Percentiles rank a stretch among this genome's conserved stretches.
Conservation (phyloP, 2,797 vertebrate species). For the Danio albolineatus region DNA sequence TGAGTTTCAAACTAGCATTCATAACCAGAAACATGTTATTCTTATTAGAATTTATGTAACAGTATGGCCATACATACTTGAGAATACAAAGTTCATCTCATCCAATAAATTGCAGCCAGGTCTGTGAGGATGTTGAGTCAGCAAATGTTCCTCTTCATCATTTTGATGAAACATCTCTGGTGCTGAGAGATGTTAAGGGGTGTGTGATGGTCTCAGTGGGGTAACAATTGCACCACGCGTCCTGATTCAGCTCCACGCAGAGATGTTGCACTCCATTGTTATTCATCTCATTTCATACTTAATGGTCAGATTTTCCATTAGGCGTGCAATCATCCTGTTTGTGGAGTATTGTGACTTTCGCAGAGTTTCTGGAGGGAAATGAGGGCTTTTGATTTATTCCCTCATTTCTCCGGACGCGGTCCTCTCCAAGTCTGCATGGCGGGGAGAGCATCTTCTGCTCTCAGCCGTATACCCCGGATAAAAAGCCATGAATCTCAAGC, state of each 20-base stretch:
- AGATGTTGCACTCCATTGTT: constrained; percentile 50
- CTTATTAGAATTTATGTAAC: too few relatives aligned
- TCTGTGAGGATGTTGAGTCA: constrained; percentile 34
- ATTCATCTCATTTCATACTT: constrained; percentile 57
- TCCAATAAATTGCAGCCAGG: constrained; percentile 11
- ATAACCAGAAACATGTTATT: background rate
- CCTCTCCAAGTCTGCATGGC: constrained; percentile 54
- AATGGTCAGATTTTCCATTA: constrained; percentile 63
- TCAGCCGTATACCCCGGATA: constrained; percentile 39
- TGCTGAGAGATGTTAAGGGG: constrained; percentile 38
- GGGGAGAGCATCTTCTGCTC: constrained; percentile 58
- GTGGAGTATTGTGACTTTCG: constrained; percentile 51
- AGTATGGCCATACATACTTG: background rate
- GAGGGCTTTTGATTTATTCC: constrained; percentile 60
- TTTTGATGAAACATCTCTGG: constrained; percentile 36
- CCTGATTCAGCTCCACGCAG: constrained; percentile 43
- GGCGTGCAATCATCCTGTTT: constrained; percentile 37
- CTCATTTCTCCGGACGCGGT: constrained; percentile 46
- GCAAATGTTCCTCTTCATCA: constrained; percentile 42
- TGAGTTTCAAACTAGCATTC: constrained; percentile 16
- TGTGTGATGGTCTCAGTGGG: constrained; percentile 43
- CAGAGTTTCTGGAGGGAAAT: constrained; percentile 51
- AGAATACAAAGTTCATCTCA: constrained; percentile 14
- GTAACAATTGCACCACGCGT: constrained; percentile 37
- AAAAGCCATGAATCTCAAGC: constrained; percentile 61